Percentiles rank a stretch among this genome's conserved stretches.
These are phyloP conservation scores for Typhlomys cinereus DNA, from an alignment of 2,113 vertebrate species.

Conservation along the genomic window DNA sequence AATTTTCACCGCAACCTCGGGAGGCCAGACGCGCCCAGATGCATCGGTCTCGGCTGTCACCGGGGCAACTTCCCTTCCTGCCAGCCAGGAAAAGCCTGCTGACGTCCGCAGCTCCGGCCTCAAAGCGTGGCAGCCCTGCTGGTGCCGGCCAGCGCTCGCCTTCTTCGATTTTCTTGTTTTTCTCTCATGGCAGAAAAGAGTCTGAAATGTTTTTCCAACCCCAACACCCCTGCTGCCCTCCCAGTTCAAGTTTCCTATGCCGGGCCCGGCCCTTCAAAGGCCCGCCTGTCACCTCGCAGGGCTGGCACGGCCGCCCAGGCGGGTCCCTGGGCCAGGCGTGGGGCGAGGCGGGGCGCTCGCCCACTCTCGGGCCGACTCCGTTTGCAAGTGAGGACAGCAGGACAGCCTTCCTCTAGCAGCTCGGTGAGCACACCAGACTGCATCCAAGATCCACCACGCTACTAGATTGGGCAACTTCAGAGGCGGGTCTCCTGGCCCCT, in stretches of 20 bases:
- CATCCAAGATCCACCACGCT: background rate
- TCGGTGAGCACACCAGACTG: background rate
- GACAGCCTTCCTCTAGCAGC: background rate
- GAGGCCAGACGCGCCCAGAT: slow-evolving; percentile 73
- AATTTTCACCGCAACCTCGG: slow-evolving; percentile 81
- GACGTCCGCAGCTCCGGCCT: slow-evolving; percentile 73
- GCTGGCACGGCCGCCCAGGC: background rate
- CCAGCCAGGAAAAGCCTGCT: slow-evolving; percentile 79
- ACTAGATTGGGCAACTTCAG: background rate
- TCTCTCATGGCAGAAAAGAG: slow-evolving; percentile 47
- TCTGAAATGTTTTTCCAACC: slow-evolving; percentile 66
- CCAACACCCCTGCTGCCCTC: slow-evolving; percentile 23
- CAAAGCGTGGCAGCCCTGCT: slow-evolving; percentile 51
- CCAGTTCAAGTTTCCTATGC: slow-evolving; percentile 53
- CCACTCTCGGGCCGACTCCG: background rate
- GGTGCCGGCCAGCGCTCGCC: background rate
- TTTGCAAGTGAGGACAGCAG: background rate
- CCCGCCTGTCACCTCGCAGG: slow-evolving; percentile 9
- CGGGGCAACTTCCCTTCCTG: slow-evolving; percentile 77
- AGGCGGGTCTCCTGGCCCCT: background rate
- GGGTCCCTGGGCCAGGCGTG: background rate
- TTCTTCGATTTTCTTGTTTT: background rate
- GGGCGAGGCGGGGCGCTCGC: background rate
- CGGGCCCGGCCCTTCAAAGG: slow-evolving; percentile 46
- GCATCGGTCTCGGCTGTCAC: slow-evolving; percentile 81